phyloP scores from a whole-genome alignment of 2,113 vertebrate genomes.

The Trachemys scripta region DNA sequence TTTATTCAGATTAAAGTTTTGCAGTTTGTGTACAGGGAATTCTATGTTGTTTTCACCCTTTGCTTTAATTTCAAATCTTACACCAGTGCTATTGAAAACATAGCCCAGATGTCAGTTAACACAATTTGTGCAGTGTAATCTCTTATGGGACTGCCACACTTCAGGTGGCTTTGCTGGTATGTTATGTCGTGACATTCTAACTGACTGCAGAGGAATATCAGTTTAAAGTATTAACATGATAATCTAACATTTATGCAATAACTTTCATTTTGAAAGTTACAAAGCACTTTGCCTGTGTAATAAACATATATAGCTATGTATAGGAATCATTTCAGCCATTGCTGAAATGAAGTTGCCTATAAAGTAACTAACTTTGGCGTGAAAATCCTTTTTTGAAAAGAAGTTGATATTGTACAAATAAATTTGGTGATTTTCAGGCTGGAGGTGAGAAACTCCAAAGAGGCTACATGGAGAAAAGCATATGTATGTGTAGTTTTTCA shows the following conservation, averaged over 20 bases:
- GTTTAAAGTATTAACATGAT: not conserved
- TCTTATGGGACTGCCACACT: not conserved
- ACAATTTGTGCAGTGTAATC: not conserved
- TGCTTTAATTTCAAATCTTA: not conserved
- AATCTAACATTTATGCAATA: not conserved
- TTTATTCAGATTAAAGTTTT: not conserved
- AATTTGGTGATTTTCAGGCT: not conserved
- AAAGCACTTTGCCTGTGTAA: fast-evolving
- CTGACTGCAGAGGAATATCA: constrained; percentile 15
- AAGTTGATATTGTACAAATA: not conserved
- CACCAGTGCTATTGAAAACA: not conserved
- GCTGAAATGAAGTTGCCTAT: not conserved
- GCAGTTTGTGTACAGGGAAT: not conserved
- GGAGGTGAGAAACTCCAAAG: not conserved
- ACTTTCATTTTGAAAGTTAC: not conserved
- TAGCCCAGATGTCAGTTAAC: not conserved
- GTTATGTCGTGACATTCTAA: not conserved
- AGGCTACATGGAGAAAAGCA: not conserved
- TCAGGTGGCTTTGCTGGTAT: not conserved
- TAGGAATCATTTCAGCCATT: not conserved
- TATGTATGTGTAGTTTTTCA: not conserved
- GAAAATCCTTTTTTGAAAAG: not conserved
- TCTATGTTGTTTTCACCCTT: not conserved
- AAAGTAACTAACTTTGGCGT: not conserved
- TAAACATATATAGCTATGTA: not conserved